Conservation (phyloP, 2,888 invertebrate species). For the Acleris emargana region DNA sequence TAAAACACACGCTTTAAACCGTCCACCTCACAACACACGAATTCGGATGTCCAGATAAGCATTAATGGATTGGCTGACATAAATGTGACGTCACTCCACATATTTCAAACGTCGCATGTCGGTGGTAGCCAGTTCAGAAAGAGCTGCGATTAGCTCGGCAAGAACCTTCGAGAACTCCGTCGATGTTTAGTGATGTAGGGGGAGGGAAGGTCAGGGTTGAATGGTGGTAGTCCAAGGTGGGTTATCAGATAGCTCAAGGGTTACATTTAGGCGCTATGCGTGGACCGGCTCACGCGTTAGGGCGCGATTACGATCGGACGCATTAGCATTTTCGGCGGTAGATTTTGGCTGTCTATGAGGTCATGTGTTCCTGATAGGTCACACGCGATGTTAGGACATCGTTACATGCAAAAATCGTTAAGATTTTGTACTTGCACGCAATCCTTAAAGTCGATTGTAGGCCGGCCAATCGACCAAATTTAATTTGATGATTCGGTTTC, state of each 20-base stretch:
- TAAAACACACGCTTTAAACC: slow-evolving; percentile 67
- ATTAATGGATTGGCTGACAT: slow-evolving; percentile 83
- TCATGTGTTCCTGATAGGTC: slow-evolving; percentile 65
- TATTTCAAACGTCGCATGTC: slow-evolving; percentile 80
- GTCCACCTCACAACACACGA: slow-evolving; percentile 65
- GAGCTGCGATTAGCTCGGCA: slow-evolving; percentile 44
- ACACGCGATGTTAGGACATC: slow-evolving; percentile 59
- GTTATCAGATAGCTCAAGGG: slow-evolving; percentile 80
- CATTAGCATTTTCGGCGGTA: slow-evolving; percentile 77
- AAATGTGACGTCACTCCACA: slow-evolving; percentile 82
- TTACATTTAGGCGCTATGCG: slow-evolving; percentile 77
- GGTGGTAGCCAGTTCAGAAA: slow-evolving; percentile 47
- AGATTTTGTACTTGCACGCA: slow-evolving; percentile 8
- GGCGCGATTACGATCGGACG: slow-evolving; percentile 67
- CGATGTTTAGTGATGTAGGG: slow-evolving; percentile 12
- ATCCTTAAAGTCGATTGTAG: neutral
- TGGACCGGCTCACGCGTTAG: slow-evolving; percentile 77
- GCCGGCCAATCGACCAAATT: neutral
- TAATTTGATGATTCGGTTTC: no score
- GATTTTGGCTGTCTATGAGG: slow-evolving; percentile 70
- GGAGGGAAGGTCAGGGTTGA: slow-evolving; percentile 45
- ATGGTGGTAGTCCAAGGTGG: slow-evolving; percentile 57
- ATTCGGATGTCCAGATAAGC: slow-evolving; percentile 80
- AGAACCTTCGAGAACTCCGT: neutral
- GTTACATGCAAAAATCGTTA: slow-evolving; percentile 17